Evolutionary conservation across 2,888 invertebrate genomes (phyloP), one percentile per base, ranked within the genome.

Genomic region (Poecilobothrus nobilitatus): DNA sequence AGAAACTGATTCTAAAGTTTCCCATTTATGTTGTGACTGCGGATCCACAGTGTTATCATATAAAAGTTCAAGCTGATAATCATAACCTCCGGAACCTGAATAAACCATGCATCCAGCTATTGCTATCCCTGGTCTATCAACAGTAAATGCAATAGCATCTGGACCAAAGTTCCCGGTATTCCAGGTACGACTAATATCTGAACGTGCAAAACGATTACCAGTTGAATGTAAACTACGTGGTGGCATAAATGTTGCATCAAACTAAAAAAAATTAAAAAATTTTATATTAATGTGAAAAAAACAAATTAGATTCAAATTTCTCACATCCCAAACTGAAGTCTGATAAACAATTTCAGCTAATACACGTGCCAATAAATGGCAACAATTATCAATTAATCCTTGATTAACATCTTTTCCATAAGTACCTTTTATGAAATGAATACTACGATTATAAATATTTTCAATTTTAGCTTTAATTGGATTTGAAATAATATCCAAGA

Each of bases 121-220:
- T 33, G 92, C 89, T 66, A 97, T 89, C 2, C 97, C 97, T 0
- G 91, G 86, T 22, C 91, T 86, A 83, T 98, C 97, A 12, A 97
- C 96, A 53, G 91, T 90, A 78, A 97, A 95, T 76, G 94, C 94
- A 75, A 99, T 92, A 0, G 97, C 97, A 83, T 99, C 98, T 0
- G 97, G 95, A 12, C 95, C 95, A 41, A 97, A 97, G 79, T 95
- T 95, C 5, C 97, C 95, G 0, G 97, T 95, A 80, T 97, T 97
- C 98, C 98, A 98, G 0, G 93, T 92, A 65, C 95, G 88, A 66
- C 91, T 90, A 73, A 91, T 89, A 79, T 95, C 96, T 65, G 92
- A 91, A 66, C 95, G 88, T 63, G 94, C 91, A 81, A 97, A 98
- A 34, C 97, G 86, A 53, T 92, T 91, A 0, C 95, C 94, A 0